These are phyloP conservation scores for Sarcophaga subvicina DNA, from an alignment of 2,888 invertebrate species.

Conservation along the genomic window DNA sequence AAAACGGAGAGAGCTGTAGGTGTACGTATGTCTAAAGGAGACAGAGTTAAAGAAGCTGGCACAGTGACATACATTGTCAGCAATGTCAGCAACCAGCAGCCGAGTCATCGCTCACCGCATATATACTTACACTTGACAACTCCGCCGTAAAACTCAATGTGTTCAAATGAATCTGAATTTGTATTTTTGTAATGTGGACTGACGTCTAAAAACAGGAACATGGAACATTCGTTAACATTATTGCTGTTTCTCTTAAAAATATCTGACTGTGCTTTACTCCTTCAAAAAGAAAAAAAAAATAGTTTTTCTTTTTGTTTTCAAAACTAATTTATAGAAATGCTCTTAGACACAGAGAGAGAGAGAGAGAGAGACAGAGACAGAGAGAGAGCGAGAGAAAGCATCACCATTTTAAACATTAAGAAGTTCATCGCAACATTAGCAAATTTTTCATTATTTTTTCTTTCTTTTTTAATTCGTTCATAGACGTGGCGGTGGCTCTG, in stretches of 20 bases:
- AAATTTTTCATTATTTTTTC: background rate
- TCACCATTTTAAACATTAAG: background rate
- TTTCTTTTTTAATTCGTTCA: background rate
- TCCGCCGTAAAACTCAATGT: background rate
- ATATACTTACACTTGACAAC: background rate
- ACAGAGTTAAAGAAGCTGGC: constrained; percentile 24
- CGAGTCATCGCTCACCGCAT: constrained; percentile 1
- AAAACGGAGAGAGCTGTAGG: too few relatives aligned
- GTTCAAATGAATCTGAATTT: constrained; percentile 18
- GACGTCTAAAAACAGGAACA: constrained; percentile 16
- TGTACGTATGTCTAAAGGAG: background rate
- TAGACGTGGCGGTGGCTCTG: constrained; percentile 14
- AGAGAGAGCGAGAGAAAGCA: too few relatives aligned
- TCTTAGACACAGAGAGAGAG: background rate
- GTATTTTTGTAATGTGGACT: too few relatives aligned
- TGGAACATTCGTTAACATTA: constrained; percentile 25
- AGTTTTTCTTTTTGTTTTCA: constrained; percentile 10
- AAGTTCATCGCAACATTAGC: constrained; percentile 46
- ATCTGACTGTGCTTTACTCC: background rate
- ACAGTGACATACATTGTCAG: constrained; percentile 45
- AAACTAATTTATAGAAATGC: constrained; percentile 65
- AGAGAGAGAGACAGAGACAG: too few relatives aligned
- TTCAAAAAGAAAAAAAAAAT: background rate
- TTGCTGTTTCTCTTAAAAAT: constrained; percentile 10
- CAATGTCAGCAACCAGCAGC: constrained; percentile 4